Conservation (phyloP, 2,888 invertebrate species). For the Lochmaea crataegi region DNA sequence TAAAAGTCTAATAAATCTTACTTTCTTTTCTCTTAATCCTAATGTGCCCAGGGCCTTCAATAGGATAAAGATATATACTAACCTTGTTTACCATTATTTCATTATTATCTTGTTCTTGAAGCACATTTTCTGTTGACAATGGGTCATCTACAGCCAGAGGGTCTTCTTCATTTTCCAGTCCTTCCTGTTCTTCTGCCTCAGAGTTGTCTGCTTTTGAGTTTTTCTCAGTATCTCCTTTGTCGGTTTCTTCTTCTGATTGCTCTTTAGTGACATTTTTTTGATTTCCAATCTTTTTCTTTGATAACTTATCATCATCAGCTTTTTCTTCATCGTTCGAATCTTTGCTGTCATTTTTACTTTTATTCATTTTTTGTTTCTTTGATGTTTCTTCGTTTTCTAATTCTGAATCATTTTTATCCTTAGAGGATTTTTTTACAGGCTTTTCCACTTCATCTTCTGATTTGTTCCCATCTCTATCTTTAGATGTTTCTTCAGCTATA, state of each 20-base stretch:
- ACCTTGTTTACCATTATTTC: not conserved
- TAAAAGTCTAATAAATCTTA: no score
- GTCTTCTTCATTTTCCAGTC: constrained; percentile 34
- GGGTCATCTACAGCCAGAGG: constrained; percentile 39
- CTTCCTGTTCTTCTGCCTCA: not conserved
- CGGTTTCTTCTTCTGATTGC: constrained; percentile 7
- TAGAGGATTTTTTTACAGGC: not conserved
- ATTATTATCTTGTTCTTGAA: constrained; percentile 9
- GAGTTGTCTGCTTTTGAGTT: constrained; percentile 15
- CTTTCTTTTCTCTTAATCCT: no score
- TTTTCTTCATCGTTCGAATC: constrained; percentile 26
- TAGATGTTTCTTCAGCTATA: not conserved
- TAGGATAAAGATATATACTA: not conserved
- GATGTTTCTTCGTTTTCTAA: not conserved
- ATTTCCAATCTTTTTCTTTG: not conserved
- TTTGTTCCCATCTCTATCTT: not conserved
- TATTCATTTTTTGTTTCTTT: not conserved
- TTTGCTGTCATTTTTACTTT: constrained; percentile 6
- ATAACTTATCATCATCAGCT: not conserved
- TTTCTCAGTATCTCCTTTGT: constrained; percentile 52
- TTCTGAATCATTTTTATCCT: not conserved
- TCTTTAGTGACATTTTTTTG: constrained; percentile 3
- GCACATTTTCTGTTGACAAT: constrained; percentile 25
- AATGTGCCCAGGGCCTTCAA: not conserved
- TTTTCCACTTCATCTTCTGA: not conserved